These are phyloP conservation scores for Congeria kusceri DNA, from an alignment of 2,888 invertebrate genomes.

Conservation along the genomic window DNA sequence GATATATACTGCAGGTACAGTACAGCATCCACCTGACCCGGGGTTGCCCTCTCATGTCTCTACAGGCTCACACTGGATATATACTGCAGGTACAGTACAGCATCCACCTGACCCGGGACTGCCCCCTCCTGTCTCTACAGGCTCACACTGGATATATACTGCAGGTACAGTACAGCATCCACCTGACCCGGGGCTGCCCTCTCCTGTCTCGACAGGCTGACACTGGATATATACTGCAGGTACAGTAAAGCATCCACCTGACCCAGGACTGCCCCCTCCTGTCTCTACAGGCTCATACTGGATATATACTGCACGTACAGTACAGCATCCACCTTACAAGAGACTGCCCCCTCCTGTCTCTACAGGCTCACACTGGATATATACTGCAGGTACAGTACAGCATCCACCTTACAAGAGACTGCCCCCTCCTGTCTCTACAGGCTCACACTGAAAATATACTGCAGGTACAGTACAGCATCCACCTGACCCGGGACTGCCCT, in stretches of 20 bases:
- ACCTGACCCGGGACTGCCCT: constrained; percentile 29
- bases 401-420: too few species aligned
- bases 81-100: constrained; percentile 45
- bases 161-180: constrained; percentile 48
- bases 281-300: too few species aligned
- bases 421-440: too few species aligned
- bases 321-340: constrained; percentile 38
- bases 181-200: constrained; percentile 28
- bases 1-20: too few species aligned
- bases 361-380: constrained; percentile 45
- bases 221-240: constrained; percentile 57
- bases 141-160: too few species aligned
- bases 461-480: constrained; percentile 48
- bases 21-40: constrained; percentile 38
- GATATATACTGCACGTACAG: too few species aligned
- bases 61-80: constrained; percentile 45
- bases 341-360: constrained; percentile 39
- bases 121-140: too few species aligned
- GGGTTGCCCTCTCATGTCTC: constrained; percentile 39
- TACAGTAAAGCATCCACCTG: not conserved
- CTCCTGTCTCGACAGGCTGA: constrained; percentile 36
- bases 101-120: too few species aligned
- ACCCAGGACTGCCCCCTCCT: too few species aligned
- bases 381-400: constrained; percentile 45
- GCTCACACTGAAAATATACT: too few species aligned